Conservation (phyloP, 2,797 vertebrate genomes). For the Percopsis omiscomaycus region DNA sequence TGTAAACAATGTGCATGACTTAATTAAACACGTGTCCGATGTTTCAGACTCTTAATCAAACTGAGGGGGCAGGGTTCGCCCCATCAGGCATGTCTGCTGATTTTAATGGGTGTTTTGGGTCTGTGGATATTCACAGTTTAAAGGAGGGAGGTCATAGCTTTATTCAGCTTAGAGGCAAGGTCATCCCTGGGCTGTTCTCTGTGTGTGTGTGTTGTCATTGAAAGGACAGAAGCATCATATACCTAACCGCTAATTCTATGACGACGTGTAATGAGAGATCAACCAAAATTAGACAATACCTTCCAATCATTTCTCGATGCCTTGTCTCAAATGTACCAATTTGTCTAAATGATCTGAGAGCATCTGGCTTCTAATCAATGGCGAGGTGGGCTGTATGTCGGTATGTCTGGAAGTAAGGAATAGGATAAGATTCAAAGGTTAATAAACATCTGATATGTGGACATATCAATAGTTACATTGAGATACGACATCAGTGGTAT, state of each 20-base stretch:
- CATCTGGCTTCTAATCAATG: too few species aligned
- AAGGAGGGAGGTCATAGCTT: neutral
- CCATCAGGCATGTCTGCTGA: too few species aligned
- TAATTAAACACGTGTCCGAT: too few species aligned
- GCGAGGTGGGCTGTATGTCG: too few species aligned
- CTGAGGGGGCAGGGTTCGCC: too few species aligned
- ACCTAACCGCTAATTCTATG: constrained; percentile 50
- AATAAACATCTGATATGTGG: too few species aligned
- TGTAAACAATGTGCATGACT: too few species aligned
- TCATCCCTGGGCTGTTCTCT: neutral
- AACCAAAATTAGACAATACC: constrained; percentile 34
- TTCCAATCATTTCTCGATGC: constrained; percentile 28
- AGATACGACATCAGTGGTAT: too few species aligned
- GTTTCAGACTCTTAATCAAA: too few species aligned
- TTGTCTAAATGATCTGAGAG: constrained; percentile 5
- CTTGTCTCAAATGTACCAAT: neutral
- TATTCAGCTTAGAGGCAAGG: constrained; percentile 9
- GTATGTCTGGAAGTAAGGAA: too few species aligned
- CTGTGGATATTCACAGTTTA: neutral
- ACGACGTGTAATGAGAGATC: constrained; percentile 35
- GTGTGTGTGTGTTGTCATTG: constrained; percentile 40
- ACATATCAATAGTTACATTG: too few species aligned
- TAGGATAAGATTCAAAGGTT: too few species aligned
- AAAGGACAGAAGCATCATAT: constrained; percentile 51
- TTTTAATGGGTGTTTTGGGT: neutral